Evolutionary conservation across 2,888 invertebrate genomes (phyloP).

Genomic region (Epistrophella euchroma): DNA sequence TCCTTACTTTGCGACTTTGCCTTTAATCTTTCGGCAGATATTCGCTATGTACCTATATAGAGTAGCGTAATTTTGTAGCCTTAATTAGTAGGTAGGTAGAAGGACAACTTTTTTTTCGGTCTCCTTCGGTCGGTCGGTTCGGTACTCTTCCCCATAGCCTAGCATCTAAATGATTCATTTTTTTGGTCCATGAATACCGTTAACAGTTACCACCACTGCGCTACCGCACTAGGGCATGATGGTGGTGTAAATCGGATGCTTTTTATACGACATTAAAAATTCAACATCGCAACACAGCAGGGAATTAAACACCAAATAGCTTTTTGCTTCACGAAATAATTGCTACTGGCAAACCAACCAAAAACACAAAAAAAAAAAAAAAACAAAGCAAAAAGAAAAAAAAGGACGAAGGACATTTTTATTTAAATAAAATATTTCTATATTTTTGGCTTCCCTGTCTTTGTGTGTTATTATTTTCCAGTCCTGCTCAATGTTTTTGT

Average conservation of each 20-base stretch:
- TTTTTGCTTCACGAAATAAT: conserved; percentile 68
- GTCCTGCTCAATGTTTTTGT: conserved; percentile 59
- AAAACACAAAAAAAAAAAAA: neutral
- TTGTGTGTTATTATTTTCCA: conserved; percentile 44
- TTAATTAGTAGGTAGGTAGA: conserved; percentile 52
- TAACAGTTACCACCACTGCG: conserved; percentile 14
- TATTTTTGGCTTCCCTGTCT: conserved; percentile 29
- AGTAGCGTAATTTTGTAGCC: conserved; percentile 28
- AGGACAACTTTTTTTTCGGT: conserved; percentile 18
- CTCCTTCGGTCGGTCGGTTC: neutral
- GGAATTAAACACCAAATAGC: conserved; percentile 74
- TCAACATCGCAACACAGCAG: conserved; percentile 68
- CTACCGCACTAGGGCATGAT: neutral
- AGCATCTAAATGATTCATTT: conserved; percentile 50
- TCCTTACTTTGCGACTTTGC: neutral
- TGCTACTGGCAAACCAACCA: conserved; percentile 51
- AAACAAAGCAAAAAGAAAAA: neutral
- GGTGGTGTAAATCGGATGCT: conserved; percentile 41
- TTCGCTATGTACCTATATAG: conserved; percentile 14
- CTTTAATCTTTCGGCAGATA: conserved; percentile 20
- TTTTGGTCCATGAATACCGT: conserved; percentile 24
- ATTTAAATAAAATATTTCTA: conserved; percentile 50
- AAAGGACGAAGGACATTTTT: conserved; percentile 65
- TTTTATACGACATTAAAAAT: conserved; percentile 67
- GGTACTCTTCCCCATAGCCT: neutral